phyloP scores from a whole-genome alignment of 2,888 invertebrate species.

The Trissonchulus sp. region DNA sequence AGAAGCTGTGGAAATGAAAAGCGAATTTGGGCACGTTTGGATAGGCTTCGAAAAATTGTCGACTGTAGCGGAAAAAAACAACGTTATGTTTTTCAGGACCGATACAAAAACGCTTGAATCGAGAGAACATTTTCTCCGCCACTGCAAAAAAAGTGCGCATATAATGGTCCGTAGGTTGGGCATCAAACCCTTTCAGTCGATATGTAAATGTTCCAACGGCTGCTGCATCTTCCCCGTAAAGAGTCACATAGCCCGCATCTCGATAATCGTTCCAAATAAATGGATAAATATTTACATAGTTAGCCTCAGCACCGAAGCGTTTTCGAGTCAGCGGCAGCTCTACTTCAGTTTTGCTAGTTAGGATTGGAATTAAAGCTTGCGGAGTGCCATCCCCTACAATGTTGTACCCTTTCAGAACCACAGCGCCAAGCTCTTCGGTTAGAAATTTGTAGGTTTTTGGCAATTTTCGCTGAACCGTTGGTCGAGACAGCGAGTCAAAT shows the following conservation, averaged over 20 bases:
- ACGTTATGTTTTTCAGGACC: constrained; percentile 22
- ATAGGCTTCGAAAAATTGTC: constrained; percentile 62
- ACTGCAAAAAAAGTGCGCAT: constrained; percentile 72
- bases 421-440: constrained; percentile 61
- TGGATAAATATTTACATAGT: constrained; percentile 69
- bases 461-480: constrained; percentile 71
- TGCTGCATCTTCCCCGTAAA: constrained; percentile 79
- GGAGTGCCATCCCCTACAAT: constrained; percentile 54
- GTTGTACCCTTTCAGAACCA: constrained; percentile 62
- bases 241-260: constrained; percentile 60
- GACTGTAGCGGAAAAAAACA: constrained; percentile 51
- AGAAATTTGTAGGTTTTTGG: constrained; percentile 69
- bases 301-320: constrained; percentile 60
- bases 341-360: constrained; percentile 71
- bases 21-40: constrained; percentile 67
- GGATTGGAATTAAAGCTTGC: constrained; percentile 71
- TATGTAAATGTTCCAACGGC: constrained; percentile 80
- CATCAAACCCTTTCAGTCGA: constrained; percentile 74
- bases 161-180: constrained; percentile 82
- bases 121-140: constrained; percentile 53
- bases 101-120: neutral
- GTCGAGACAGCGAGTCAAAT: constrained; percentile 77
- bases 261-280: constrained; percentile 68
- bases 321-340: constrained; percentile 79
- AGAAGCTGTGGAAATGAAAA: constrained; percentile 80